Evolutionary conservation across 2,113 vertebrate species (phyloP), one percentile per base, ranked within the genome.

Genomic region (Grammomys surdaster): DNA sequence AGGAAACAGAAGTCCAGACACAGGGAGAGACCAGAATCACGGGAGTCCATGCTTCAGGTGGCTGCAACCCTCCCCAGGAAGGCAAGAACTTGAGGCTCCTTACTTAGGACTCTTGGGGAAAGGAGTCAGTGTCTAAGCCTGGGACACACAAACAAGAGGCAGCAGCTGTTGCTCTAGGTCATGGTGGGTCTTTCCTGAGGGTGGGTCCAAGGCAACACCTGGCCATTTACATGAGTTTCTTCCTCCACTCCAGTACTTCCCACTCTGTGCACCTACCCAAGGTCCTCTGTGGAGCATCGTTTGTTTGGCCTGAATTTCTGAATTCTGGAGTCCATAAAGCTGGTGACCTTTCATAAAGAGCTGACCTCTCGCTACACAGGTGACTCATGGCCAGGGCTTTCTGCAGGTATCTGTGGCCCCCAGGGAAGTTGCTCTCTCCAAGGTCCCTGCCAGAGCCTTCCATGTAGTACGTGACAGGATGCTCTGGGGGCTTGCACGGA

Each of bases 401-500:
- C 90, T 67, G 40, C 48, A 98, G 98, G 95, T 90, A 1, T 70
- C 76, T 4, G 31, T 4, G 5, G 95, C 63, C 12, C 3, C 26
- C 19, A 36, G 0, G 11, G 20, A 0, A 0, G 91, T 0, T 0
- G 0, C 13, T 0, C 0, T 73, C 14, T 77, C 51, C 0, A 51
- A 93, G 40, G 31, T 98, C 63, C 95, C 95, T 1, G 98, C 98
- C 0, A 97, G 95, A 94, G 98, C 99, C 95, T 90, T 99, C 97
- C 98, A 98, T 0, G 99, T 99, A 95, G 99, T 99, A 81, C 99
- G 99, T 40, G 99, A 99, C 96, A 99, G 98, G 98, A 99, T 99
- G 99, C 98, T 99, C 24, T 99, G 99, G 92, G 99, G 99, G 48
- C 98, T 99, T 0, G 99, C 99, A 0, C 98, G 99, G 73, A 99